A percentile compares a stretch with the other conserved stretches of the same genome.
phyloP scores from a whole-genome alignment of 2,888 invertebrate genomes.

The Perithous albicinctus region DNA sequence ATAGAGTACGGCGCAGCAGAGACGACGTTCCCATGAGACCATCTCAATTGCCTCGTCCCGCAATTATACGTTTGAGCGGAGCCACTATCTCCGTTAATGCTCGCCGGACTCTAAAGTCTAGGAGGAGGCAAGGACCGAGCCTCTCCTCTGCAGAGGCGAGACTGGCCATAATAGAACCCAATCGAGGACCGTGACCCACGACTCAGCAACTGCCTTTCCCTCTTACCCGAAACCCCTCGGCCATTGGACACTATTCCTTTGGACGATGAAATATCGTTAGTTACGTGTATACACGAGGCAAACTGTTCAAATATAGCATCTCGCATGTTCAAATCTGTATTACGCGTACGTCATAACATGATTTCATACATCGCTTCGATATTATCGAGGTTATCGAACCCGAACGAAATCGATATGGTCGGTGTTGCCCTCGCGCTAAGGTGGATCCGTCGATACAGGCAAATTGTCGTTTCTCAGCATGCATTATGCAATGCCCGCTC shows the following conservation, averaged over 20 bases:
- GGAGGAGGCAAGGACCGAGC: conserved; percentile 38
- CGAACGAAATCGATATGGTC: conserved; percentile 50
- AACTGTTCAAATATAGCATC: conserved; percentile 10
- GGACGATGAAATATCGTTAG: conserved; percentile 51
- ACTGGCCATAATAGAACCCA: conserved; percentile 43
- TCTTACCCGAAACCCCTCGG: not conserved
- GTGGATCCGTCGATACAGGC: conserved; percentile 60
- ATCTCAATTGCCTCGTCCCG: conserved; percentile 82
- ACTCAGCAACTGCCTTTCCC: conserved; percentile 4
- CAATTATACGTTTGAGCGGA: conserved; percentile 84
- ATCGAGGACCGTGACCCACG: conserved; percentile 49
- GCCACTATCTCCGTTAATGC: conserved; percentile 83
- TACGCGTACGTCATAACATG: conserved; percentile 25
- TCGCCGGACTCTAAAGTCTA: conserved; percentile 76
- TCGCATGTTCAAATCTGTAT: conserved; percentile 1
- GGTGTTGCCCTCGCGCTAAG: conserved; percentile 46
- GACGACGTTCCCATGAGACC: conserved; percentile 77
- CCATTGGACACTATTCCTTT: conserved; percentile 14
- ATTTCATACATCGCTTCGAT: conserved; percentile 43
- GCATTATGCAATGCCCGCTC: conserved; percentile 62
- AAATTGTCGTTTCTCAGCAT: conserved; percentile 63
- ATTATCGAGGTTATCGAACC: conserved; percentile 57
- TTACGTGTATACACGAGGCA: conserved; percentile 25
- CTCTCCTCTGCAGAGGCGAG: conserved; percentile 35
- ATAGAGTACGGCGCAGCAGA: conserved; percentile 52